These are phyloP conservation scores for Phasia obesa DNA, from an alignment of 2,888 invertebrate genomes.

Conservation along the genomic window DNA sequence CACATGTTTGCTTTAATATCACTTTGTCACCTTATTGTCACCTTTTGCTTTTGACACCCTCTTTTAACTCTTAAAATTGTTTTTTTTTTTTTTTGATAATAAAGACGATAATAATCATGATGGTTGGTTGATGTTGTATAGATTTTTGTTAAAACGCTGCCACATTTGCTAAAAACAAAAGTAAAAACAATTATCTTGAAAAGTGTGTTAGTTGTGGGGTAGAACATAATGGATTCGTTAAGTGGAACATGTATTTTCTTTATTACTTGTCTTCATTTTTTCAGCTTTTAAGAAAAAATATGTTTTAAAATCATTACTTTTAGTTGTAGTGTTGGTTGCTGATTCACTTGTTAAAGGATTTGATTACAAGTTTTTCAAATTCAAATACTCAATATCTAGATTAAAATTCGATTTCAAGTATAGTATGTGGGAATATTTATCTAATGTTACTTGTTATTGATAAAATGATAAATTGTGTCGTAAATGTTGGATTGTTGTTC, in stretches of 20 bases:
- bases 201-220: slow-evolving; percentile 46
- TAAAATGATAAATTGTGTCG: too few relatives aligned
- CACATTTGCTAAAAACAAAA: slow-evolving; percentile 54
- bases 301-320: slow-evolving; percentile 25
- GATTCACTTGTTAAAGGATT: slow-evolving; percentile 2
- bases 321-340: not conserved
- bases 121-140: not conserved
- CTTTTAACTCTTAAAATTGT: slow-evolving; percentile 58
- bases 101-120: slow-evolving; percentile 10
- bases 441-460: too few relatives aligned
- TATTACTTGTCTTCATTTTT: not conserved
- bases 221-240: slow-evolving; percentile 23
- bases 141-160: slow-evolving; percentile 35
- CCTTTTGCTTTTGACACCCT: too few relatives aligned
- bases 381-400: slow-evolving; percentile 38
- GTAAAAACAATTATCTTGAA: slow-evolving; percentile 34
- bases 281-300: not conserved
- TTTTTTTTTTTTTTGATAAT: slow-evolving; percentile 28
- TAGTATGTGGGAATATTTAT: not conserved
- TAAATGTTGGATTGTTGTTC: too few relatives aligned
- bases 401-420: slow-evolving; percentile 20
- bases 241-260: slow-evolving; percentile 35
- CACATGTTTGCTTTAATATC: slow-evolving; percentile 28
- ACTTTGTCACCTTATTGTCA: too few relatives aligned
- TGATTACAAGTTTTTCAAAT: slow-evolving; percentile 7